A percentile compares a stretch with the other conserved stretches of the same genome.
phyloP scores from a whole-genome alignment of 2,113 vertebrate species.

The Anhinga rufa region DNA sequence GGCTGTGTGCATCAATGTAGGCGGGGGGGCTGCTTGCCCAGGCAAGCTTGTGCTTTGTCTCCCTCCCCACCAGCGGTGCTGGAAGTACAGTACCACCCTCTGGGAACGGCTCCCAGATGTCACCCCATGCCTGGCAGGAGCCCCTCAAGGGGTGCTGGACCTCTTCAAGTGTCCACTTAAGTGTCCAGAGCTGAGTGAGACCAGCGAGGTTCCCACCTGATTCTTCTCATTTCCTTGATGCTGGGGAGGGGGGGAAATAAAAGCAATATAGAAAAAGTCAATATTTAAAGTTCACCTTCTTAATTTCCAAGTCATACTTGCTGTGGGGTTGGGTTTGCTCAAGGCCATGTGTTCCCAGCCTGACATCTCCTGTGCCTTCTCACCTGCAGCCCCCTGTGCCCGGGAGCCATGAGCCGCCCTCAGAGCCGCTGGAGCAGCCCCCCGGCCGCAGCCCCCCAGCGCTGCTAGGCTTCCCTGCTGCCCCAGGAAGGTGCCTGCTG shows the following conservation, averaged over 20 bases:
- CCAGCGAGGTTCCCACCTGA: background rate
- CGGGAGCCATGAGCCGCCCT: background rate
- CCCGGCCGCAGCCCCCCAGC: fast-evolving
- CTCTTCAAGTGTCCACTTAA: background rate
- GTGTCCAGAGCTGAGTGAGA: background rate
- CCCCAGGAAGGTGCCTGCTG: background rate
- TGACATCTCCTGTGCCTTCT: background rate
- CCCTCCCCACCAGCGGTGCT: background rate
- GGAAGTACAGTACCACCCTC: background rate
- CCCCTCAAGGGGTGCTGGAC: background rate
- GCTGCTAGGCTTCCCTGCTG: background rate
- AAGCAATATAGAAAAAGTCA: background rate
- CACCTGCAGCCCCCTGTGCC: background rate
- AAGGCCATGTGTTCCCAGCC: fast-evolving
- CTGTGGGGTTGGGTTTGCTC: background rate
- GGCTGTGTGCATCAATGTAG: fast-evolving
- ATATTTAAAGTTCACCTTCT: background rate
- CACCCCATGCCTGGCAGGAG: background rate
- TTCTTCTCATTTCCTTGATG: background rate
- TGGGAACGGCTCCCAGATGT: background rate
- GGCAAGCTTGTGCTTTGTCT: background rate
- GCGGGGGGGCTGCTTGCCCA: background rate
- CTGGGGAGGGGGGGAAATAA: background rate
- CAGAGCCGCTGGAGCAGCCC: background rate
- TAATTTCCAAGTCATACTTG: background rate